Conservation (phyloP, 2,113 vertebrate genomes). For the Atlantisia rogersi region DNA sequence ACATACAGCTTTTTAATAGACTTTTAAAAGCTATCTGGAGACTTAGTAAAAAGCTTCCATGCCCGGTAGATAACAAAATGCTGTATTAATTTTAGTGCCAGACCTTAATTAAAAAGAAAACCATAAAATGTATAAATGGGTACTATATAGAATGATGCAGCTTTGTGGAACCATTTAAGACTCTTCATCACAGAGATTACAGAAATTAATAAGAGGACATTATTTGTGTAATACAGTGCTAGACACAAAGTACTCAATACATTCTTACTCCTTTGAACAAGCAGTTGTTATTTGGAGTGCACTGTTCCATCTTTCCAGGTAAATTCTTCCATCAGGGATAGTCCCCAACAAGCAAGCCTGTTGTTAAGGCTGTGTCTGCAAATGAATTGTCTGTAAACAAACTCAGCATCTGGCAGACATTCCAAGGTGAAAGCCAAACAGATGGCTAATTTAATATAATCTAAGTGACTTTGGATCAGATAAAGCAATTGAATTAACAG, state of each 20-base stretch:
- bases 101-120: constrained; percentile 66
- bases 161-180: constrained; percentile 19
- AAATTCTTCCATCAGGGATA: constrained; percentile 46
- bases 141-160: background rate
- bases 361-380: constrained; percentile 67
- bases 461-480: constrained; percentile 82
- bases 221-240: background rate
- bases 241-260: background rate
- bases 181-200: background rate
- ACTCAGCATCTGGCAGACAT: constrained; percentile 82
- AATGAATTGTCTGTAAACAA: constrained; percentile 76
- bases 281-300: background rate
- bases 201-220: constrained; percentile 29
- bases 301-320: background rate
- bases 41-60: constrained; percentile 45
- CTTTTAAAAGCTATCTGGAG: constrained; percentile 52
- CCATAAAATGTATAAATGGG: constrained; percentile 45
- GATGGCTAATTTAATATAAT: constrained; percentile 84
- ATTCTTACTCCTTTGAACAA: background rate
- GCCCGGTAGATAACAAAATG: constrained; percentile 55
- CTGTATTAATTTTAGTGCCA: constrained; percentile 56
- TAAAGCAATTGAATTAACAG: constrained; percentile 79
- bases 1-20: constrained; percentile 52
- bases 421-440: constrained; percentile 84
- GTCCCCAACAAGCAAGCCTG: constrained; percentile 51